Base-by-base conservation (phyloP, 2,113 vertebrate genomes). In the Oceanites oceanicus region DNA sequence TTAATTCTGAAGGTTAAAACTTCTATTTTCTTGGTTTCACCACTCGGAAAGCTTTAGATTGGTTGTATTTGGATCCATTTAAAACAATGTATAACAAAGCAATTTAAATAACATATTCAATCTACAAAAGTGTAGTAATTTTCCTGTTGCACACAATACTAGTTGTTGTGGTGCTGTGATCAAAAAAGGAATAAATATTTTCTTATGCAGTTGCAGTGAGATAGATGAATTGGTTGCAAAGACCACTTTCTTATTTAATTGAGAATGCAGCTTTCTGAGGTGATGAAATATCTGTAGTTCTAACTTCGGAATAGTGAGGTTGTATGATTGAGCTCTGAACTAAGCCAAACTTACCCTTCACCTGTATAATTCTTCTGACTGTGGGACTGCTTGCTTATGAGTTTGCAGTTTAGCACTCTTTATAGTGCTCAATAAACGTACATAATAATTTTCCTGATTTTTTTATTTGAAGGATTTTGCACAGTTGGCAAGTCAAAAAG, bases 401-500 rank as follows among this genome's bases (percentile, higher is more conserved):
- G 36, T 67, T 81, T 75, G 50, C 52, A 72, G 29, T 56, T 63
- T 74, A 78, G n/a, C 45, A 49, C 26, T 59, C 16, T 47, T 55
- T 38, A 5, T 29, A 80, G 65, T 1, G 5, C 45, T 88, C n/a
- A 50, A 22, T 53, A 45, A 59, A 77, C 30, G 42, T 78, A 49
- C 11, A 5, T 80, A 85, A 85, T 80, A 1, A 74, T 75, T 92
- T 83, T 63, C 49, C 68, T 77, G 89, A 66, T 58, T 79, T 96
- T 72, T 87, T 66, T 92, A 65, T 97, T 95, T 97, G 45, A 98
- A 98, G 98, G 97, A 84, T 92, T 92, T 97, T 75, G 93, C 27
- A 2, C 97, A 97, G 85, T 95, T 97, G 90, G 94, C 97, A 67
- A 90, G 76, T 88, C 94, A 96, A 76, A 83, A 95, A 68, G 92